Evolutionary conservation across 2,888 invertebrate genomes (phyloP), one percentile per base, ranked within the genome.

Genomic region (Rapana venosa): DNA sequence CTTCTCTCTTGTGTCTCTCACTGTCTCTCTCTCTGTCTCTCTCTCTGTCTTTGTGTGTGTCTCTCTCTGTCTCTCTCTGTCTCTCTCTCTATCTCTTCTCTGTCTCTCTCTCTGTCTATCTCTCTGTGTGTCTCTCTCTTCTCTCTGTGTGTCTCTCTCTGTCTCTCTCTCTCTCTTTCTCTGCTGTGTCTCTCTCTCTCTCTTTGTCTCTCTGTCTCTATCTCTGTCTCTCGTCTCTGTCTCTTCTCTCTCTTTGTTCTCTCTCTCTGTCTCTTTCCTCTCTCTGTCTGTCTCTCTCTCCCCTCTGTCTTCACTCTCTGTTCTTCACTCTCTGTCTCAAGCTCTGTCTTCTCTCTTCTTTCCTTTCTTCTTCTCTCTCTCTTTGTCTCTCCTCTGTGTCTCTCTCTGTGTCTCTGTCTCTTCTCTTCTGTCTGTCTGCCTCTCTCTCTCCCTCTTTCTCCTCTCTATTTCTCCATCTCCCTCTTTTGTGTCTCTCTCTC

Each of bases 281-380:
- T 47, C 47, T 47, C 47, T 47, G 4, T 47, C 47, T 47, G 4
- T 47, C 47, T 47, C 47, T 47, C 47, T 47, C 47, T 47, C 47
- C 47, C 26, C n/a, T 89, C 47, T 85, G 22, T 84, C 22, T 66
- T n/a, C 15, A 8, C 30, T 5, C 66, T 30, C 35, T 32, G 32
- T 35, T 85, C 47, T 89, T n/a, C 84, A n/a, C 84, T 89, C 22
- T 89, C 66, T 89, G 17, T 89, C 84, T 84, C 83, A n/a, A n/a
- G 26, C 35, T 83, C 20, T 89, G 15, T 85, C 66, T 89, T 36
- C 70, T 89, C 84, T 89, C 70, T 89, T 17, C 74, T 61, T 17
- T 61, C 61, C 2, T 66, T 17, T 17, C 17, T 17, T 26, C 5
- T 26, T 70, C 11, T 70, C 70, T 70, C 70, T 70, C 70, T 70